These are phyloP conservation scores for Caenorhabditis macrosperma DNA, from an alignment of 2,888 invertebrate genomes.

Conservation along the genomic window DNA sequence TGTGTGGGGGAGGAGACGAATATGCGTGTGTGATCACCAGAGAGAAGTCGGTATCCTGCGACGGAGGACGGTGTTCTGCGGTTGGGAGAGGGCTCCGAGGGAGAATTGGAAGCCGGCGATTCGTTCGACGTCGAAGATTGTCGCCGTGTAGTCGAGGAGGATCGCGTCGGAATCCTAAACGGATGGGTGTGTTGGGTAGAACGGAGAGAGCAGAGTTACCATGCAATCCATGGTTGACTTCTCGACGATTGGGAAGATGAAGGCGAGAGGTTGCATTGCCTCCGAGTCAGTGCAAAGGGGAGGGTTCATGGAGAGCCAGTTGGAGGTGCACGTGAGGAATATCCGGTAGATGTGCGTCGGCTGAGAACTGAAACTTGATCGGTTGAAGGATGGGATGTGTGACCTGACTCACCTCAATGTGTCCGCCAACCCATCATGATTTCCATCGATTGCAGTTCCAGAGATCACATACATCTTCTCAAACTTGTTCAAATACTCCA, in stretches of 20 bases:
- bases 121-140: constrained; percentile 49
- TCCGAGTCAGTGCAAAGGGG: constrained; percentile 35
- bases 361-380: constrained; percentile 1
- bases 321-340: constrained; percentile 29
- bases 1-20: not conserved
- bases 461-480: constrained; percentile 54
- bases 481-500: constrained; percentile 54
- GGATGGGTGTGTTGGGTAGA: not conserved
- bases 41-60: constrained; percentile 28
- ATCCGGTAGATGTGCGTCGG: constrained; percentile 48
- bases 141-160: constrained; percentile 54
- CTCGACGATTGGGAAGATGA: constrained; percentile 47
- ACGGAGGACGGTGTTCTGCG: constrained; percentile 38
- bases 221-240: constrained; percentile 40
- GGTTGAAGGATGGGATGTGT: not conserved
- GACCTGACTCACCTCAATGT: not conserved
- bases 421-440: constrained; percentile 58
- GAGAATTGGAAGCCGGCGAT: constrained; percentile 47
- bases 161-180: constrained; percentile 38
- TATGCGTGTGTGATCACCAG: constrained; percentile 25
- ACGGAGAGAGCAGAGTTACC: constrained; percentile 7
- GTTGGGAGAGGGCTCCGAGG: constrained; percentile 28
- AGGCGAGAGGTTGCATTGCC: constrained; percentile 30
- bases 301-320: constrained; percentile 43
- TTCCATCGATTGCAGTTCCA: constrained; percentile 51